Evolutionary conservation across 2,888 invertebrate genomes (phyloP), one percentile per base, ranked within the genome.

Genomic region (Phragmatobia fuliginosa): DNA sequence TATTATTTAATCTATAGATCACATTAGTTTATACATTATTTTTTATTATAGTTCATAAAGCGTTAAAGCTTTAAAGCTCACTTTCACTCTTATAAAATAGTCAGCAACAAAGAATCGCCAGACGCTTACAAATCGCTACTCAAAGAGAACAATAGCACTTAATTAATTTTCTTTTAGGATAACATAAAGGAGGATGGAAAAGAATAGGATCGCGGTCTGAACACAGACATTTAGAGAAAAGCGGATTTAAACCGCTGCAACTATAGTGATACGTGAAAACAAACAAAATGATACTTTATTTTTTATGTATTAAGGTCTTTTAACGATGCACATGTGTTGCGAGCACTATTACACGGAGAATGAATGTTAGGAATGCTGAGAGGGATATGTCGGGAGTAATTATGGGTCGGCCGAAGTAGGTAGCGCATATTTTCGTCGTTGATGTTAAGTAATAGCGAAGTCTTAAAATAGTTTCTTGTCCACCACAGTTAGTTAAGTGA

Each of bases 91-190:
- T 0, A 7, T 60, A 18, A 25, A 60, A 60, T 28, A 45, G 31
- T 41, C 45, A 45, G 32, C 41, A 59, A 41, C 41, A 58, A 85
- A 81, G 79, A 82, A 77, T 78, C 81, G 79, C 83, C 79, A 83
- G 76, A 76, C 77, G 75, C 87, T 85, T 86, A 88, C 87, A 90
- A 90, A 91, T 86, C 84, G 86, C 81, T 84, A 78, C 85, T 88
- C 87, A 84, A 83, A 87, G 80, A 80, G 85, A 90, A 91, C 90
- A 91, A 91, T 88, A 83, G 84, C 86, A 89, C 90, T 90, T 92
- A 92, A 93, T 93, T 93, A 93, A 93, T 92, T 93, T 92, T 90
- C 91, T 90, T 91, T 91, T 83, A 88, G 86, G 85, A 85, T 87
- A 87, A 88, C 87, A 88, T 87, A 86, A 90, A 90, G 88, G 87